A percentile compares a stretch with the other conserved stretches of the same genome.
Evolutionary conservation across 2,888 invertebrate species (phyloP).

Genomic region (Neocrepidodera transversa): DNA sequence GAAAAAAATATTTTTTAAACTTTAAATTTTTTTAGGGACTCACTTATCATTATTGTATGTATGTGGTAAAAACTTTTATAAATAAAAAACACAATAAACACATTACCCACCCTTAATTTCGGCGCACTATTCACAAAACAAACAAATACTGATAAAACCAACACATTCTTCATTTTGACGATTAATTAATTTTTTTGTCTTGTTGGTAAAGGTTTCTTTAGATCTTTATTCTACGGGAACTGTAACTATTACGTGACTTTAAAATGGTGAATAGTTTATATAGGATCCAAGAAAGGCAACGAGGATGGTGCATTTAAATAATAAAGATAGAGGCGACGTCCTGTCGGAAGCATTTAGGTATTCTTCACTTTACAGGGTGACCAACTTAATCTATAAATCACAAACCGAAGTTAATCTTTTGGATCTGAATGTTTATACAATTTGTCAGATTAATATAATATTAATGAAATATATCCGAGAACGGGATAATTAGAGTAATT

Average conservation of each 20-base stretch:
- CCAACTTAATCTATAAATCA: too few species aligned
- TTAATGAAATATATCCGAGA: too few species aligned
- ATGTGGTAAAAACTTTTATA: too few species aligned
- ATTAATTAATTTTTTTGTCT: not conserved
- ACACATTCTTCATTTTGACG: constrained; percentile 48
- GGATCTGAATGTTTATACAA: too few species aligned
- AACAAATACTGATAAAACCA: constrained; percentile 49
- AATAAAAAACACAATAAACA: constrained; percentile 11
- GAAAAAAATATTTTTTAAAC: too few species aligned
- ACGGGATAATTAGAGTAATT: too few species aligned
- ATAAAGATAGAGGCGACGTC: constrained; percentile 38
- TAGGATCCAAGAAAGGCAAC: constrained; percentile 42
- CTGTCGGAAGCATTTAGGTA: constrained; percentile 35
- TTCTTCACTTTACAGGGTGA: constrained; percentile 29
- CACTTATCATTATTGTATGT: too few species aligned
- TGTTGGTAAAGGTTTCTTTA: not conserved
- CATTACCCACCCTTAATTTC: constrained; percentile 53
- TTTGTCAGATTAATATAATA: too few species aligned
- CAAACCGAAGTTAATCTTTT: too few species aligned
- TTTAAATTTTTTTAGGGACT: too few species aligned
- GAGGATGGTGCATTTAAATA: constrained; percentile 32
- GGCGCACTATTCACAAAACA: constrained; percentile 53
- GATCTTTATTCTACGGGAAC: constrained; percentile 17
- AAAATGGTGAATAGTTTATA: constrained; percentile 48
- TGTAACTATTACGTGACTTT: constrained; percentile 44